Evolutionary conservation across 2,113 vertebrate genomes (phyloP).

Genomic region (Leptobrachium ailaonicum): DNA sequence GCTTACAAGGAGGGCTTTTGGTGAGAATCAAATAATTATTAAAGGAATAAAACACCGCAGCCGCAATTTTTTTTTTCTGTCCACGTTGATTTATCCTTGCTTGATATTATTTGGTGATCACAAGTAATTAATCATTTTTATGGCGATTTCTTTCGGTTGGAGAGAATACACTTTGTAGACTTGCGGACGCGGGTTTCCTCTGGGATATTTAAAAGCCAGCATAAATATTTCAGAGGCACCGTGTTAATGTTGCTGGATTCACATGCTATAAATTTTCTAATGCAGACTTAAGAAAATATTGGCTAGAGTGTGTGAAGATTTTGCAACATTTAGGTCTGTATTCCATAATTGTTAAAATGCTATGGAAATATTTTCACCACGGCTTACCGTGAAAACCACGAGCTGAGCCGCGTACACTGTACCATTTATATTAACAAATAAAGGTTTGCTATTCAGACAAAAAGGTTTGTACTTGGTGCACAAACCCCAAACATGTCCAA

Average conservation of each 20-base stretch:
- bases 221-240: slow-evolving; percentile 66
- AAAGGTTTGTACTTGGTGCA: too few species aligned
- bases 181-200: slow-evolving; percentile 61
- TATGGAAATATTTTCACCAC: slow-evolving; percentile 18
- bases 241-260: slow-evolving; percentile 64
- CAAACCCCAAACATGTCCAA: too few species aligned
- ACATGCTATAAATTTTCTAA: slow-evolving; percentile 63
- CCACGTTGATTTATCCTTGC: slow-evolving; percentile 34
- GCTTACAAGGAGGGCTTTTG: background rate
- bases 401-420: too few species aligned
- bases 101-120: slow-evolving; percentile 48
- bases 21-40: slow-evolving; percentile 18
- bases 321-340: slow-evolving; percentile 21
- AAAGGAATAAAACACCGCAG: slow-evolving; percentile 12
- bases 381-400: slow-evolving; percentile 1
- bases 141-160: slow-evolving; percentile 60
- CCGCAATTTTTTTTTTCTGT: slow-evolving; percentile 5
- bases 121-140: slow-evolving; percentile 62
- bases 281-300: slow-evolving; percentile 27
- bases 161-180: slow-evolving; percentile 57
- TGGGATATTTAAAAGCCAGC: slow-evolving; percentile 68
- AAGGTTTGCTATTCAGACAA: too few species aligned
- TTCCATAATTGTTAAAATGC: background rate
- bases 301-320: slow-evolving; percentile 8
- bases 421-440: too few species aligned